Evolutionary conservation across 2,888 invertebrate genomes (phyloP).

Genomic region (Troides oblongomaculatus): DNA sequence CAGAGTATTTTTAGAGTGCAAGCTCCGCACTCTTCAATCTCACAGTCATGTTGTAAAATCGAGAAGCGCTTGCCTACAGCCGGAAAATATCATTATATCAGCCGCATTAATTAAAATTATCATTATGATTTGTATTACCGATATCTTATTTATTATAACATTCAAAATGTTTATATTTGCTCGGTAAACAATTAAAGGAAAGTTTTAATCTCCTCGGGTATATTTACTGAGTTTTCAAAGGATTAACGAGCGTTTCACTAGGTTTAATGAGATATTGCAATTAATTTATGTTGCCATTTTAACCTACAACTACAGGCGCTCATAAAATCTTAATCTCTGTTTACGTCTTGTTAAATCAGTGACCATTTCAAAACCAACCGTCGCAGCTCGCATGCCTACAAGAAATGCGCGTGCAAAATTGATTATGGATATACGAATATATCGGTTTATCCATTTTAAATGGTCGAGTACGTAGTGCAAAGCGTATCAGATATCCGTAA

Average conservation of each 20-base stretch:
- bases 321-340: slow-evolving; percentile 56
- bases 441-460: slow-evolving; percentile 51
- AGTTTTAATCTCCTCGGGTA: background rate
- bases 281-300: slow-evolving; percentile 26
- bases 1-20: no score
- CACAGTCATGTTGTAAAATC: background rate
- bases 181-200: no score
- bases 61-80: background rate
- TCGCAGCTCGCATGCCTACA: slow-evolving; percentile 47
- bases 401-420: slow-evolving; percentile 51
- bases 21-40: no score
- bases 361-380: slow-evolving; percentile 67
- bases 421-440: slow-evolving; percentile 55
- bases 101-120: background rate
- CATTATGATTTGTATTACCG: background rate
- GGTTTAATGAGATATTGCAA: slow-evolving; percentile 17
- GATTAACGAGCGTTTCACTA: background rate
- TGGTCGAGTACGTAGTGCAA: slow-evolving; percentile 33
- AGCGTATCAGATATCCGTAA: slow-evolving; percentile 17
- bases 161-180: background rate
- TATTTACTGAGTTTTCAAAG: background rate
- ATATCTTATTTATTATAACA: background rate
- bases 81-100: no score
- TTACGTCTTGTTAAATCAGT: slow-evolving; percentile 68
- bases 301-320: slow-evolving; percentile 31